Base-by-base conservation (phyloP, 2,888 invertebrate genomes). In the Coleophora deauratella region DNA sequence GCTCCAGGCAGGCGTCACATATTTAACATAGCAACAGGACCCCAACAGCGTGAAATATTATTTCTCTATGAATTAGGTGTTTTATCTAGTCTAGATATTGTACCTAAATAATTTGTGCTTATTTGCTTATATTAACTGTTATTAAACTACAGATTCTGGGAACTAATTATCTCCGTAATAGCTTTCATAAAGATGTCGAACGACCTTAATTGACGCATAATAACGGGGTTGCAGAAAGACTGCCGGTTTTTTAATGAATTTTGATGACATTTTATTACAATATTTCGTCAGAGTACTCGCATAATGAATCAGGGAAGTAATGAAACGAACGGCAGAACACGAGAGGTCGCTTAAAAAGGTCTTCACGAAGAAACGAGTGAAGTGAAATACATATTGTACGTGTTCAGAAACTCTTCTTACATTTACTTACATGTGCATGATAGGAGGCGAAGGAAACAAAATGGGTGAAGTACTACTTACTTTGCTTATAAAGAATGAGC, bases 111-210 rank as follows among this genome's bases (percentile, higher is more conserved):
- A n/a, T n/a, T n/a, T n/a, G n/a, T n/a, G n/a, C n/a, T n/a, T n/a
- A n/a, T n/a, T n/a, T n/a, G n/a, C n/a, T n/a, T n/a, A n/a, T n/a
- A n/a, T n/a, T n/a, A n/a, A n/a, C n/a, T n/a, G n/a, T n/a, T n/a
- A 39, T 40, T 35, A 38, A 40, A 33, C 41, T 41, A 52, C 46
- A 43, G 45, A 40, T 45, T 48, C 43, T 46, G 54, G 43, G 48
- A 36, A 37, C 48, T 42, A 44, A 47, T 44, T 42, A 44, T 37
- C 31, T 40, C 38, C 28, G 37, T 55, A 52, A 58, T 52, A 46
- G 46, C 28, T 14, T 33, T 39, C 45, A 44, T 49, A 49, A 53
- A 59, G 63, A 65, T 60, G 60, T 61, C 59, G 60, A 59, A 57
- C 49, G 52, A 45, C 37, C 47, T 44, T 51, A 54, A 57, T 51